Evolutionary conservation across 2,113 vertebrate species (phyloP), one percentile per base, ranked within the genome.

Genomic region (Saguinus imperator): DNA sequence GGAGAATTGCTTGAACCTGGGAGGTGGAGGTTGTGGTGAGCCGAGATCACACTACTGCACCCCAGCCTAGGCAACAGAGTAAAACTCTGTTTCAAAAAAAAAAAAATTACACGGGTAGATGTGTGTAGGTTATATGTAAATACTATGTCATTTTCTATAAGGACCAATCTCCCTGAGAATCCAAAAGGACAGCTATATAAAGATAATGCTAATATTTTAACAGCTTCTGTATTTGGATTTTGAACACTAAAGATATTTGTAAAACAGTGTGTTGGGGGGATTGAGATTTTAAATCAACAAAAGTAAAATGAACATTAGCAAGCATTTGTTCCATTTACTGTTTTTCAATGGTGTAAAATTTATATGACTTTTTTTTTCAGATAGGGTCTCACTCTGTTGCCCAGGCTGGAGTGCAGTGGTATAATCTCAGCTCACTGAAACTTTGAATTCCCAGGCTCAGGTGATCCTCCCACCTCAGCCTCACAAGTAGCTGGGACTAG

Each of bases 231-330:
- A 35, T 88, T 96, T 98, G 92, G 75, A 91, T 45, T 84, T 97
- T 98, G 43, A 93, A 87, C 61, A 76, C 79, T 91, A 93, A 97
- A 97, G 97, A 17, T 87, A 57, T 96, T 94, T 95, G 64, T 95
- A 96, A 97, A 95, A 66, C 94, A 96, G 48, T 93, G 14, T 97
- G 5, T 96, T 97, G 70, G 20, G 27, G 37, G 0, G 0, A 84
- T 89, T 96, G 86, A 77, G 48, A 96, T 45, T 97, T 92, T 96
- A 66, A 48, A 80, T 77, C 29, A 94, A 90, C 79, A 94, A 92
- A 95, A 84, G 77, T 96, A 90, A 97, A 91, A 55, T 72, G 8
- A 92, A 89, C 18, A 37, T 83, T 64, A 70, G 35, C 23, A 94
- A 94, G 45, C 55, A 48, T 61, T 82, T 52, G 61, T 81, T 29